Evolutionary conservation across 2,113 vertebrate species (phyloP), one percentile per base, ranked within the genome.

Genomic region (Tyto alba): DNA sequence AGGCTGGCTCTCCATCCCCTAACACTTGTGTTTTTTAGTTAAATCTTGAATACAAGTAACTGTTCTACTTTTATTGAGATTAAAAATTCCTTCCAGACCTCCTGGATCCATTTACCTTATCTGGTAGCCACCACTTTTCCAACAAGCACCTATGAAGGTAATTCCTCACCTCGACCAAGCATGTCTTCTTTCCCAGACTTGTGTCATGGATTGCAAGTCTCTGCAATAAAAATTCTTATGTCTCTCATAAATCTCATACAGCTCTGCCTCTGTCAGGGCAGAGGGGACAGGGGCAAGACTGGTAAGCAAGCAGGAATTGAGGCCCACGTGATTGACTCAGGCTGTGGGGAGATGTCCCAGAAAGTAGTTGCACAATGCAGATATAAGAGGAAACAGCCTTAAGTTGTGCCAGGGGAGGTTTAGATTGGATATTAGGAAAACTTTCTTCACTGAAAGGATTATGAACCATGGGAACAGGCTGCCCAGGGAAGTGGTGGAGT

Each of bases 331-430:
- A 23, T 94, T 23, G 3, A 73, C 48, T 83, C 11, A 68, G 72
- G 12, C 18, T 69, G 34, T 18, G 40, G 59, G 36, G 16, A 69
- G 30, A 45, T 41, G 19, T 66, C 40, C 15, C 68, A 53, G 59
- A 43, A 85, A 87, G 85, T 68, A 73, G n/a, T n/a, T 67, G 62
- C 52, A 69, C 41, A 0, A 0, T 63, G 68, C 14, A 78, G 40
- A 25, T n/a, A 22, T 0, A 52, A 60, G 53, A 74, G 21, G 34
- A 47, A 22, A n/a, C 0, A 0, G 32, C 48, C 11, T 80, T 48
- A 45, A 2, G 21, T 68, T 87, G 38, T 2, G 2, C 18, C 57
- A 40, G 80, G 45, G 74, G 10, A 34, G 9, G 48, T 60, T 90
- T 69, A 47, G 27, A 4, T 38, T 64, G 66, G 22, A 30, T 68